phyloP scores from a whole-genome alignment of 2,888 invertebrate species.

The Nomada hirtipes region DNA sequence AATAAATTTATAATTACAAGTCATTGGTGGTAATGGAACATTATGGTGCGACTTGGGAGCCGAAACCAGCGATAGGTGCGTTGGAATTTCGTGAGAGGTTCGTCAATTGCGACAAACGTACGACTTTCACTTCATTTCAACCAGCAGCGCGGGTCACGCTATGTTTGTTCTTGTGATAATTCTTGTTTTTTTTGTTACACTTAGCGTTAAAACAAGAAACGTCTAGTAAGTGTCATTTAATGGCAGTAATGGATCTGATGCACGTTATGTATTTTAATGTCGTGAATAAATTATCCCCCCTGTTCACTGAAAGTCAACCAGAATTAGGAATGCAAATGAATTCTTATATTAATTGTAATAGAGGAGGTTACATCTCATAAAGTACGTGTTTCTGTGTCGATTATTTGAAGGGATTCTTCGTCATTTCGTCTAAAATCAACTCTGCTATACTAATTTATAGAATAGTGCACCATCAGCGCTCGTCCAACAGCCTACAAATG shows the following conservation, averaged over 20 bases:
- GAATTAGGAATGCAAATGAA: neutral
- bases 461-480: too few species aligned
- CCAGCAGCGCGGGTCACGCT: constrained; percentile 12
- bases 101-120: constrained; percentile 37
- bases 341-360: neutral
- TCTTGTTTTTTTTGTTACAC: neutral
- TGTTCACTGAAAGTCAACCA: neutral
- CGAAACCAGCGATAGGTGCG: constrained; percentile 14
- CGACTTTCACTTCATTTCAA: constrained; percentile 64
- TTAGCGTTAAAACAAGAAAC: neutral
- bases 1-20: neutral
- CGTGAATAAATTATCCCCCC: neutral
- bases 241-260: neutral
- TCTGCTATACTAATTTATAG: too few species aligned
- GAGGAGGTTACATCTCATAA: too few species aligned
- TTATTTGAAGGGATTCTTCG: too few species aligned
- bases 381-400: too few species aligned
- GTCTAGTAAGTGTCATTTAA: neutral
- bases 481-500: too few species aligned
- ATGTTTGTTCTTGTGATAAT: constrained; percentile 35
- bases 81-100: constrained; percentile 52
- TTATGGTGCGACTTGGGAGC: constrained; percentile 27
- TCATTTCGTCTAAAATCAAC: too few species aligned
- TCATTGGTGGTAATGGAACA: neutral
- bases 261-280: too few species aligned